Evolutionary conservation across 2,797 vertebrate species (phyloP).

Genomic region (Tapera naevia): DNA sequence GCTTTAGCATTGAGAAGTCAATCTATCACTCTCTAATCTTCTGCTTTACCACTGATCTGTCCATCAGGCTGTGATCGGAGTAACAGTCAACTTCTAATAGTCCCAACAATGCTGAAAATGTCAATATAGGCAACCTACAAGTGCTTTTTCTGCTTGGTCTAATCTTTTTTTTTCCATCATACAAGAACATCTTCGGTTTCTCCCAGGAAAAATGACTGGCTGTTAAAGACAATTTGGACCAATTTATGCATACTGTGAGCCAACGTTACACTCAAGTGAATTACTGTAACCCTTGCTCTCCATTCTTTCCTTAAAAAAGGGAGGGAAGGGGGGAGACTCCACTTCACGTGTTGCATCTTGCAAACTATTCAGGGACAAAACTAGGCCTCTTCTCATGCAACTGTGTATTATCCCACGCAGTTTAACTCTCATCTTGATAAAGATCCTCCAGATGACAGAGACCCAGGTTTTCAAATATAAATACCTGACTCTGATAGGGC

Average conservation of each 20-base stretch:
- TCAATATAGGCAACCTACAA: background rate
- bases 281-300: conserved; percentile 11
- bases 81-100: background rate
- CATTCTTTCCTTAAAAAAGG: background rate
- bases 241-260: background rate
- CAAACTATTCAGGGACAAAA: conserved; percentile 51
- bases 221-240: background rate
- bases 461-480: conserved; percentile 54
- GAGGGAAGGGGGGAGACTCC: background rate
- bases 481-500: conserved; percentile 53
- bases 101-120: background rate
- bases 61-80: background rate
- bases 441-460: conserved; percentile 43
- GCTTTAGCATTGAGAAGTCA: background rate
- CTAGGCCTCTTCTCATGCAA: conserved; percentile 43
- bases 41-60: background rate
- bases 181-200: background rate
- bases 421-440: conserved; percentile 61
- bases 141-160: background rate
- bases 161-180: background rate
- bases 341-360: conserved; percentile 55
- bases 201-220: background rate
- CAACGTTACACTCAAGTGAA: background rate
- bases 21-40: background rate
- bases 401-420: conserved; percentile 57